Percentiles rank a stretch among this genome's conserved stretches.
Evolutionary conservation across 1,140 invertebrate species (phyloP).

Genomic region (Copidosoma floridanum): DNA sequence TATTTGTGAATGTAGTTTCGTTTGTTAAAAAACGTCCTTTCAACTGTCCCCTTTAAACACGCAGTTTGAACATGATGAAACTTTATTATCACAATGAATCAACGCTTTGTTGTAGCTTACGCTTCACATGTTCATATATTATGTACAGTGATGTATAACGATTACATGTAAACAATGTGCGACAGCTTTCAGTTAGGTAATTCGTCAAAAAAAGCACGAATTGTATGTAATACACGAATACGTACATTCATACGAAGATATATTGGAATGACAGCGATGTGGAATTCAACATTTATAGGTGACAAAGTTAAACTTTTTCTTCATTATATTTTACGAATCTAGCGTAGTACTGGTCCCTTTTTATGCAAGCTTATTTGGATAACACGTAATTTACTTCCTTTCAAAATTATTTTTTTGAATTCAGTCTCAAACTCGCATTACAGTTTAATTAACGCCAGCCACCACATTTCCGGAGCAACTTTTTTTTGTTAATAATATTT

Average conservation of each 20-base stretch:
- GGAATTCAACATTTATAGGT: conserved; percentile 22
- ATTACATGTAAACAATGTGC: background rate
- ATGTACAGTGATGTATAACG: no score
- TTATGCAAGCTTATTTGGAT: no score
- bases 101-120: no score
- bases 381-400: no score
- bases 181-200: background rate
- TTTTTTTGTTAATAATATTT: no score
- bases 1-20: no score
- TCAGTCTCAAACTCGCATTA: conserved; percentile 10
- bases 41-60: conserved; percentile 24
- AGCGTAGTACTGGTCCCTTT: no score
- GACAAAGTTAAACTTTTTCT: background rate
- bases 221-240: background rate
- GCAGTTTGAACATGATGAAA: background rate
- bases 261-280: conserved; percentile 18
- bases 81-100: conserved; percentile 11
- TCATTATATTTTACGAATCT: conserved; percentile 8
- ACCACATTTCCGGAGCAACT: no score
- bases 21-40: no score
- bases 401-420: no score
- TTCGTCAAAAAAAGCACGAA: background rate
- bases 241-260: conserved; percentile 2
- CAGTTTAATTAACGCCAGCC: no score
- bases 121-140: no score